These are phyloP conservation scores for Notechis scutatus DNA, from an alignment of 2,113 vertebrate species.

Conservation along the genomic window DNA sequence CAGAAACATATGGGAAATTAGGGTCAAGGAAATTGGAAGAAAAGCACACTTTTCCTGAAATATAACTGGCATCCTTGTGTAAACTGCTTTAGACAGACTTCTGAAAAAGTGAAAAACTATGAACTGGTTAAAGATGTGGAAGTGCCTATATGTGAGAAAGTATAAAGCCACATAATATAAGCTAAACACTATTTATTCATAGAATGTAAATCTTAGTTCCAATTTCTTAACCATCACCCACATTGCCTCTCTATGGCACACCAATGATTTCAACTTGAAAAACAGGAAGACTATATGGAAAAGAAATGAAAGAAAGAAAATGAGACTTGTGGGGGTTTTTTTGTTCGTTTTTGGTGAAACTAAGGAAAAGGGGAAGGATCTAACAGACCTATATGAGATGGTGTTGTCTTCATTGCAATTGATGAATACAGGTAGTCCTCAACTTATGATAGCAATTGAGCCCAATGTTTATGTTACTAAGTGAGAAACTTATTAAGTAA, in stretches of 20 bases:
- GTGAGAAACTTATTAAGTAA: not conserved
- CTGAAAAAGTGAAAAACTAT: not conserved
- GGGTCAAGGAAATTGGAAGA: not conserved
- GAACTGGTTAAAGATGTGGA: not conserved
- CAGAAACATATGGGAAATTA: not conserved
- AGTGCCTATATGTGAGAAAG: not conserved
- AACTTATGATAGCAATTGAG: not conserved
- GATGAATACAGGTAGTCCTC: not conserved
- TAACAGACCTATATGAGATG: not conserved
- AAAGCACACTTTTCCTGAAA: not conserved
- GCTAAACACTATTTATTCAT: not conserved
- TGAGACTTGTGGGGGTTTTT: not conserved
- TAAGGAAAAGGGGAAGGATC: not conserved
- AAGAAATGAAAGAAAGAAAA: not conserved
- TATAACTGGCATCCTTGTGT: not conserved
- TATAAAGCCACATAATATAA: not conserved
- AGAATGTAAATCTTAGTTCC: not conserved
- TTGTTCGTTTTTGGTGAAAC: not conserved
- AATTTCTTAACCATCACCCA: not conserved
- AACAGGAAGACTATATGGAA: not conserved
- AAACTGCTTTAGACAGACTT: not conserved
- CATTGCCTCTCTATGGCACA: not conserved
- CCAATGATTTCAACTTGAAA: not conserved
- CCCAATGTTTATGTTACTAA: not conserved
- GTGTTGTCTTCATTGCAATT: not conserved